Evolutionary conservation across 1,140 invertebrate species (phyloP).

Genomic region (Drosophila funebris): DNA sequence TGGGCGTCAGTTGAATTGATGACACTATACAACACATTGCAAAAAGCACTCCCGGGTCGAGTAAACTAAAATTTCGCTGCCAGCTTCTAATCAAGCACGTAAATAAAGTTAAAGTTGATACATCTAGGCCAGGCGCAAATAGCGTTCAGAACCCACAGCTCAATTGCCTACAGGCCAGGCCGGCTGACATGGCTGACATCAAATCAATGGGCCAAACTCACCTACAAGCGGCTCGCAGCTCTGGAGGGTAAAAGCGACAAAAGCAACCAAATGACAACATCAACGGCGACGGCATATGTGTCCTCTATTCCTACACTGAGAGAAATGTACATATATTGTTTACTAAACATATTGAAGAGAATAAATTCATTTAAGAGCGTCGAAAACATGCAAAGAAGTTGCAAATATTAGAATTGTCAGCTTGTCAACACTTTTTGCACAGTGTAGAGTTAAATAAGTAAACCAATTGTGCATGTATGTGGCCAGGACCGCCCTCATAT

Average conservation of each 20-base stretch:
- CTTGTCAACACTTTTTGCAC: not conserved
- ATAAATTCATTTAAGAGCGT: too few species aligned
- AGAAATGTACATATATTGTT: slow-evolving; percentile 4
- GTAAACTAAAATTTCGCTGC: slow-evolving; percentile 22
- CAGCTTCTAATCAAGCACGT: slow-evolving; percentile 78
- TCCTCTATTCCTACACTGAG: slow-evolving; percentile 26
- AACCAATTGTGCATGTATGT: slow-evolving; percentile 8
- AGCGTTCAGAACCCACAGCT: slow-evolving; percentile 13
- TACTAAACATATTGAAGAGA: too few species aligned
- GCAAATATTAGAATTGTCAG: too few species aligned
- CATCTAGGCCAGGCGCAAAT: slow-evolving; percentile 25
- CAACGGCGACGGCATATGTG: slow-evolving; percentile 52
- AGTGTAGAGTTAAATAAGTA: slow-evolving; percentile 9
- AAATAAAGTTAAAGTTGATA: slow-evolving; percentile 81
- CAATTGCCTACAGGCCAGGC: slow-evolving; percentile 59
- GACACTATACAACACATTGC: slow-evolving; percentile 9
- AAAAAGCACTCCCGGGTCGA: not conserved
- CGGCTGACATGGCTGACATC: slow-evolving; percentile 51
- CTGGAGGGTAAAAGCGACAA: slow-evolving; percentile 45
- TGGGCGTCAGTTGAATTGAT: slow-evolving; percentile 29
- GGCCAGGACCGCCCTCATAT: not conserved
- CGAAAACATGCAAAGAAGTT: too few species aligned
- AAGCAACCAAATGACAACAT: slow-evolving; percentile 70
- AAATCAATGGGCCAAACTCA: slow-evolving; percentile 61
- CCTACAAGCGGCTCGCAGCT: slow-evolving; percentile 1